Evolutionary conservation across 1,140 invertebrate species (phyloP).

Genomic region (Drosophila miranda): DNA sequence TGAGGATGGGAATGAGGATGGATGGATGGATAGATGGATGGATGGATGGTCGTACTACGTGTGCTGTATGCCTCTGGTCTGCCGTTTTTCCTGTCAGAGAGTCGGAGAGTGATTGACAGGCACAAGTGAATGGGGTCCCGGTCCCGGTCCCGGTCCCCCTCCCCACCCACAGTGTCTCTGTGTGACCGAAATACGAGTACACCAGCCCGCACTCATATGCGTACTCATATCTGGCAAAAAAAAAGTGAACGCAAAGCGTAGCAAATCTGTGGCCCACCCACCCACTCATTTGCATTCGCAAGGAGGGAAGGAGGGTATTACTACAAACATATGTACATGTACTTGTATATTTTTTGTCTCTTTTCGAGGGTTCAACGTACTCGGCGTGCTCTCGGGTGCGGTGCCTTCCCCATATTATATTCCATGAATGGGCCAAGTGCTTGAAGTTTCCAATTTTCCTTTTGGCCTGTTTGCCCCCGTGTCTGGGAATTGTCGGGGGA

Average conservation of each 20-base stretch:
- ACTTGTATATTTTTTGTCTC: constrained; percentile 8
- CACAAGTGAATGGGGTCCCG: constrained; percentile 65
- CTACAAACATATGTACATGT: too few species aligned
- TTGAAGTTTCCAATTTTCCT: constrained; percentile 49
- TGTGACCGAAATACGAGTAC: constrained; percentile 65
- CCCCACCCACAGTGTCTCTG: neutral
- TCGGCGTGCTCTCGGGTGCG: neutral
- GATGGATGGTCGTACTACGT: constrained; percentile 25
- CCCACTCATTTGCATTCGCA: constrained; percentile 63
- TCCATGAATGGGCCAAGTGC: constrained; percentile 40
- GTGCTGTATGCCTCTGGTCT: constrained; percentile 14
- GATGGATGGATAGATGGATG: constrained; percentile 21
- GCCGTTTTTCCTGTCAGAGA: constrained; percentile 48
- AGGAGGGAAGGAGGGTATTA: too few species aligned
- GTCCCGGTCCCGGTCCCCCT: neutral
- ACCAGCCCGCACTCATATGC: constrained; percentile 36
- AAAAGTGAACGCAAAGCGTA: constrained; percentile 40
- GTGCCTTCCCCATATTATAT: constrained; percentile 32
- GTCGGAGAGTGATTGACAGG: constrained; percentile 70
- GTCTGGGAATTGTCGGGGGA: constrained; percentile 62
- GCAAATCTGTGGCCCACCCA: constrained; percentile 58
- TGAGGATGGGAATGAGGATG: constrained; percentile 30
- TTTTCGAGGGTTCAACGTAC: constrained; percentile 42
- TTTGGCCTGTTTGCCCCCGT: constrained; percentile 53
- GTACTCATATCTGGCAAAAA: constrained; percentile 45